A percentile compares a stretch with the other conserved stretches of the same genome.
Evolutionary conservation across 2,113 vertebrate species (phyloP).

Genomic region (Pleuronectes platessa): DNA sequence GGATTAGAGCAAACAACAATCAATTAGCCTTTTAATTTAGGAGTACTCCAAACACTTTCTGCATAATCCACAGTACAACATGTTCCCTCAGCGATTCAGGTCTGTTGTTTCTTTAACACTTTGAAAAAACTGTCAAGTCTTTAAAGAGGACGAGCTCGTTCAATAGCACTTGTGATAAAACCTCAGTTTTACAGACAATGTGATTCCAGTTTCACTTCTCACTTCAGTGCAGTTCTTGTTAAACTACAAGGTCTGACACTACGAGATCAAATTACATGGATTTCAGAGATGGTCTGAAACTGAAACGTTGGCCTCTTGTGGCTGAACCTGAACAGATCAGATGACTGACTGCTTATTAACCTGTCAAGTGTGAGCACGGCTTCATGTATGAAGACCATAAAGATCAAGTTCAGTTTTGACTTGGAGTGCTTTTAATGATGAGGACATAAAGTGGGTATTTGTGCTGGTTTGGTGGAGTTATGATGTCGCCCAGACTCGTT

Average conservation of each 20-base stretch:
- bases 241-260: slow-evolving; percentile 10
- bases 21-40: neutral
- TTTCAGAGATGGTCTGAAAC: slow-evolving; percentile 6
- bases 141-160: too few species aligned
- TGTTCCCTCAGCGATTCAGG: too few species aligned
- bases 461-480: neutral
- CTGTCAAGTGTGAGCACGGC: neutral
- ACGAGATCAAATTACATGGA: neutral
- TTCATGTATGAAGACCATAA: neutral
- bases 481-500: neutral
- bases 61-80: too few species aligned
- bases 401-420: neutral
- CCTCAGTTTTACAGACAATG: slow-evolving; percentile 3
- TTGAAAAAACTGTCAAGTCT: too few species aligned
- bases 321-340: neutral
- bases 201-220: slow-evolving; percentile 16
- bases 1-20: neutral
- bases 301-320: slow-evolving; percentile 9
- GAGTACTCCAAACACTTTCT: too few species aligned
- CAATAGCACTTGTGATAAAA: neutral
- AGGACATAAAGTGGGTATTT: neutral
- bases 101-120: too few species aligned
- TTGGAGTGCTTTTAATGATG: neutral
- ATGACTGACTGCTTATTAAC: neutral
- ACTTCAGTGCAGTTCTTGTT: slow-evolving; percentile 15